Base-by-base conservation (phyloP, 2,888 invertebrate genomes). In the Drosophila peninsularis region DNA sequence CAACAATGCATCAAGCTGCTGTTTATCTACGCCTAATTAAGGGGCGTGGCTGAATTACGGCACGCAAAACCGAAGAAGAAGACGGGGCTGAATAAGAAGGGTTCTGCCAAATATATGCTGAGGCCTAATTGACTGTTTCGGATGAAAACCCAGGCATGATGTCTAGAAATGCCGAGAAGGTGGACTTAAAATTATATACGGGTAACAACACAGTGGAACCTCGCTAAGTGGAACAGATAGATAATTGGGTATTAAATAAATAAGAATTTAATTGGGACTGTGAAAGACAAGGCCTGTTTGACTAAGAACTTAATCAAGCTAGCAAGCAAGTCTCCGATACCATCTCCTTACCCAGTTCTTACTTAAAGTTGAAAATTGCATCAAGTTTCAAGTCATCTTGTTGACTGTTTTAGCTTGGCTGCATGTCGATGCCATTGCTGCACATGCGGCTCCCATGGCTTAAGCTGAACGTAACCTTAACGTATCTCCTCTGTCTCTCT, bases 11-110 rank as follows among this genome's bases (percentile, higher is more conserved):
- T 17, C 39, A 78, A 52, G 49, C 58, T 65, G 45, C 57, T 65
- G 68, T 54, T 68, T 80, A 73, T 75, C 73, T 68, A 32, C 27
- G 32, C 49, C 57, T 82, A 82, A 82, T 82, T 78, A 82, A 57
- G 55, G 53, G 45, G 56, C 36, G 45, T 34, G 36, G 17, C 9
- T 14, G 30, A 5, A n/a, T 37, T 36, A 6, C 3, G 36, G 14
- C 9, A 13, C 4, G 0, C 37, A 57, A 57, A 41, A 60, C 9
- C 30, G 30, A 30, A 30, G 30, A 42, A 49, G 4, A 17, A 24
- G 37, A 4, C 1, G 24, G 14, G 14, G 4, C n/a, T n/a, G n/a
- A 37, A 27, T n/a, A 9, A 24, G 14, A 3, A 10, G 27, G n/a
- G 10, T 27, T 30, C 30, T 47, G 27, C 19, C 13, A 53, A 56